phyloP scores from a whole-genome alignment of 2,797 vertebrate species.

The Anas bahamensis region DNA sequence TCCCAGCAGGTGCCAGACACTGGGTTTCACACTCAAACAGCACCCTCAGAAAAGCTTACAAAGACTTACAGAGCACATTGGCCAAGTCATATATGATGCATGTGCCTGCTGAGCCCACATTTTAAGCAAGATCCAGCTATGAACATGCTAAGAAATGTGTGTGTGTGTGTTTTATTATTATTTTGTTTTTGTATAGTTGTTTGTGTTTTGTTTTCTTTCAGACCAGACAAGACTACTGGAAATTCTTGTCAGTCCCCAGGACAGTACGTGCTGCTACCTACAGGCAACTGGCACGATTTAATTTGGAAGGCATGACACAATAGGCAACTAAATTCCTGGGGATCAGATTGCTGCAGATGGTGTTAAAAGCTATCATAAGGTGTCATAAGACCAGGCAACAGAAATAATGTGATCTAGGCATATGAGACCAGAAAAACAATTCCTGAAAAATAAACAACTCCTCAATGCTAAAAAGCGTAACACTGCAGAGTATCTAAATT shows the following conservation, averaged over 20 bases:
- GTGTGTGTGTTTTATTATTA: too few species aligned
- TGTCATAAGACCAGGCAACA: neutral
- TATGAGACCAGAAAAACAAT: neutral
- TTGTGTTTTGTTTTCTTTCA: neutral
- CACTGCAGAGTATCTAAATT: neutral
- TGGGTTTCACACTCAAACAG: neutral
- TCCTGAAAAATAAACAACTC: neutral
- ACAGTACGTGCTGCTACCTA: neutral
- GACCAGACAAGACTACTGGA: neutral
- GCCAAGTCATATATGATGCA: neutral
- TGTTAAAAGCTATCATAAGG: neutral
- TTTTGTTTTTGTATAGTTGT: neutral
- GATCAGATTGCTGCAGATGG: neutral
- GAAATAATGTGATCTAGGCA: neutral
- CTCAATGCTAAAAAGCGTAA: neutral
- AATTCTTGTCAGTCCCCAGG: neutral
- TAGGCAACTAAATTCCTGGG: neutral
- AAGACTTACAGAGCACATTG: neutral
- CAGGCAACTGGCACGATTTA: neutral
- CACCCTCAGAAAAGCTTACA: neutral
- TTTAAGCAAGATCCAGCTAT: neutral
- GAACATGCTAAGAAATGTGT: neutral
- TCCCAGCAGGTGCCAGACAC: neutral
- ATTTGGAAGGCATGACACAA: neutral
- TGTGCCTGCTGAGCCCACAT: neutral